These are phyloP conservation scores for Drosophila meridionalis DNA, from an alignment of 2,888 invertebrate genomes.

Conservation along the genomic window DNA sequence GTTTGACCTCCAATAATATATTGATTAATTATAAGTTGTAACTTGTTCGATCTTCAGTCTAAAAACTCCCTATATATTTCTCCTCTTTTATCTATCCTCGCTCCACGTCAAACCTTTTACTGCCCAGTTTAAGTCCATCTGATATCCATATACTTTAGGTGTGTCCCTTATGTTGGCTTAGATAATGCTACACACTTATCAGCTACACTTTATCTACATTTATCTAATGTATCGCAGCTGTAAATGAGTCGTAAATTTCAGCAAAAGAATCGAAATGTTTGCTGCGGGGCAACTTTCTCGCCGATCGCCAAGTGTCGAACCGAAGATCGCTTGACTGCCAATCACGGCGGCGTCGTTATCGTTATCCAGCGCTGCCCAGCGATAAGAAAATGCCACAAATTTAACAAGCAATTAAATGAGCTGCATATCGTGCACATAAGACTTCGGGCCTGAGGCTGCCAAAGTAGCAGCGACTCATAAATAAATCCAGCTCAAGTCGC, in stretches of 20 bases:
- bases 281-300: conserved; percentile 32
- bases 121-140: neutral
- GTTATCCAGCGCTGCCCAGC: conserved; percentile 5
- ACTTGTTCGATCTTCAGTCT: neutral
- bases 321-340: conserved; percentile 30
- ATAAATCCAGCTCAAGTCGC: conserved; percentile 40
- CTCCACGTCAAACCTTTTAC: neutral
- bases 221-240: conserved; percentile 29
- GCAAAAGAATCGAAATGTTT: conserved; percentile 20
- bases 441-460: conserved; percentile 39
- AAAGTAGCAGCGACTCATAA: conserved; percentile 62
- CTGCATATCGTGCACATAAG: conserved; percentile 20
- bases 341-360: conserved; percentile 33
- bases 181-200: conserved; percentile 4
- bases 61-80: neutral
- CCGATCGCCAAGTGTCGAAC: conserved; percentile 19
- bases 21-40: neutral
- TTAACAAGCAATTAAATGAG: conserved; percentile 58
- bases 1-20: neutral
- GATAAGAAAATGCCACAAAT: conserved; percentile 59
- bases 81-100: neutral
- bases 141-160: no score
- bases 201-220: conserved; percentile 3
- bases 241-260: conserved; percentile 22
- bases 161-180: neutral